Evolutionary conservation across 2,797 vertebrate species (phyloP).

Genomic region (Hydrophis major): DNA sequence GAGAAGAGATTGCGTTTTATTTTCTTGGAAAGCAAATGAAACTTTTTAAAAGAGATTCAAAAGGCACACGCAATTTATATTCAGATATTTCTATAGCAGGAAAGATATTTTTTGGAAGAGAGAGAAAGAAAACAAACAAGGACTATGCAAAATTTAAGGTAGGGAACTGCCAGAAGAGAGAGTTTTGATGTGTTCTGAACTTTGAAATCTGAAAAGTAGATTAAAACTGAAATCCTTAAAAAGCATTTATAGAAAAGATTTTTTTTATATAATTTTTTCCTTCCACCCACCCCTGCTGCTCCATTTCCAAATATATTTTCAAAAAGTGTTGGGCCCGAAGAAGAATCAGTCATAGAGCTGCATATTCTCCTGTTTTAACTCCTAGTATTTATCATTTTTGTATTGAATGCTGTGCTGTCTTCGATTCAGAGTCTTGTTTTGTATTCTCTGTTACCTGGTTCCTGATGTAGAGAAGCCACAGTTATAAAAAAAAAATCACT

Average conservation of each 20-base stretch:
- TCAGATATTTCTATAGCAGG: conserved; percentile 66
- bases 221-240: conserved; percentile 58
- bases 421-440: conserved; percentile 70
- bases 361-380: conserved; percentile 51
- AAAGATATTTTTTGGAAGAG: conserved; percentile 76
- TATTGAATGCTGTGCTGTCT: conserved; percentile 70
- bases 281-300: conserved; percentile 38
- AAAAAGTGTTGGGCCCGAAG: conserved; percentile 54
- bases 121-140: conserved; percentile 68
- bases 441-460: conserved; percentile 74
- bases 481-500: conserved; percentile 72
- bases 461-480: conserved; percentile 77
- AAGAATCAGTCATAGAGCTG: conserved; percentile 54
- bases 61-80: conserved; percentile 53
- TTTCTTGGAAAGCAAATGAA: conserved; percentile 57
- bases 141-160: conserved; percentile 75
- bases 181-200: conserved; percentile 75
- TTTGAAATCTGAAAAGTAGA: conserved; percentile 66
- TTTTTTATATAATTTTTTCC: conserved; percentile 35
- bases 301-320: conserved; percentile 63
- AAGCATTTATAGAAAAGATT: conserved; percentile 63
- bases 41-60: conserved; percentile 27
- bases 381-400: conserved; percentile 59
- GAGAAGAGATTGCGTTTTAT: conserved; percentile 62
- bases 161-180: conserved; percentile 63